Evolutionary conservation across 2,797 vertebrate genomes (phyloP).

Genomic region (Lepilemur septentrionalis): DNA sequence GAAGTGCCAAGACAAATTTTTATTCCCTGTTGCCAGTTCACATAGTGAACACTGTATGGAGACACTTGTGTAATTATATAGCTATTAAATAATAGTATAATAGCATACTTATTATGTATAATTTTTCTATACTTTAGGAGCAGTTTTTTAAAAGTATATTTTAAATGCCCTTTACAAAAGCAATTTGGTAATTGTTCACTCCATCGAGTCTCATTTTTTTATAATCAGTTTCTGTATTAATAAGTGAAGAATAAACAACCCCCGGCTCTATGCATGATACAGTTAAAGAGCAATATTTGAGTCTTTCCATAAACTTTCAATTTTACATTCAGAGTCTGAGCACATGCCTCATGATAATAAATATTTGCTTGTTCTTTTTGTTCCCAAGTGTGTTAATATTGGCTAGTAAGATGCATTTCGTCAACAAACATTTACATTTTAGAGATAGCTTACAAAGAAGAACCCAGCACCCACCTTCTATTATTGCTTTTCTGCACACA

Average conservation of each 20-base stretch:
- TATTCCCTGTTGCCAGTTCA: not conserved
- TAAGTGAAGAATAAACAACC: not conserved
- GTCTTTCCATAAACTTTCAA: not conserved
- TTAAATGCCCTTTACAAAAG: not conserved
- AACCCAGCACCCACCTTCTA: conserved; percentile 21
- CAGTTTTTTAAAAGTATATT: not conserved
- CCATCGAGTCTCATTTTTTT: not conserved
- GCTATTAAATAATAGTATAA: not conserved
- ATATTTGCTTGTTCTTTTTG: not conserved
- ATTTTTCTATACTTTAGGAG: not conserved
- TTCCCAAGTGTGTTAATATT: conserved; percentile 30
- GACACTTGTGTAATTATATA: not conserved
- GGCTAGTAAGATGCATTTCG: conserved; percentile 45
- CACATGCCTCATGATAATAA: conserved; percentile 31
- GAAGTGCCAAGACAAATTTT: not conserved
- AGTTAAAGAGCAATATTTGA: not conserved
- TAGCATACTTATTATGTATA: not conserved
- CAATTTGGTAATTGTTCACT: not conserved
- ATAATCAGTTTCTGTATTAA: not conserved
- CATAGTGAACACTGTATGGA: not conserved
- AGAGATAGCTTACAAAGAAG: conserved; percentile 38
- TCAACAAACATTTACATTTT: conserved; percentile 64
- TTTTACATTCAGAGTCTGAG: not conserved
- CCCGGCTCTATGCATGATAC: not conserved
- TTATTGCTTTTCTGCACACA: conserved; percentile 50